phyloP scores from a whole-genome alignment of 2,113 vertebrate genomes.

The Speoplatyrhinus poulsoni region DNA sequence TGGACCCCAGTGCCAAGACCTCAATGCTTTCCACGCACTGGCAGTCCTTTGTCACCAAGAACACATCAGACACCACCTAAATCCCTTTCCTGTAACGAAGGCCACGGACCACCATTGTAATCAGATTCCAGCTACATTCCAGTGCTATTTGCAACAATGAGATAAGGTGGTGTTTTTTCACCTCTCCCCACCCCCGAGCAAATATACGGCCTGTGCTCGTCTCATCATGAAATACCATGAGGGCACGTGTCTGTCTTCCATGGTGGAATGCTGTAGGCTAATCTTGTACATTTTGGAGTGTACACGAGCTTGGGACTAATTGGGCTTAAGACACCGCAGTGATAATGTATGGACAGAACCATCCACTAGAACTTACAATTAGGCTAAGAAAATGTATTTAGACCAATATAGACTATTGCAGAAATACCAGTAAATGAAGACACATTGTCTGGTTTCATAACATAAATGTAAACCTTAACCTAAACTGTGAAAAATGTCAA shows the following conservation, averaged over 20 bases:
- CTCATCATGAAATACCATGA: slow-evolving; percentile 20
- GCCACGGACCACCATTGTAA: slow-evolving; percentile 60
- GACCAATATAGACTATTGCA: too few relatives aligned
- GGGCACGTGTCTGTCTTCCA: slow-evolving; percentile 14
- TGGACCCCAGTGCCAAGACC: slow-evolving; percentile 24
- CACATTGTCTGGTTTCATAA: too few relatives aligned
- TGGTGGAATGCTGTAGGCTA: slow-evolving; percentile 26
- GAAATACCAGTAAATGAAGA: too few relatives aligned
- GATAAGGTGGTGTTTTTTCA: slow-evolving; percentile 47
- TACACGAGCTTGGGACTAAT: slow-evolving; percentile 27
- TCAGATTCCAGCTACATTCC: slow-evolving; percentile 67
- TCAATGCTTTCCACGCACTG: slow-evolving; percentile 47
- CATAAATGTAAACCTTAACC: too few relatives aligned
- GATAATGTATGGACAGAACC: slow-evolving; percentile 1
- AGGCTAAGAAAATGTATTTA: neutral
- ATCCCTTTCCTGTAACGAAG: slow-evolving; percentile 68
- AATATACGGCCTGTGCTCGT: neutral
- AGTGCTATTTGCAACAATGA: slow-evolving; percentile 58
- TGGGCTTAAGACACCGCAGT: neutral
- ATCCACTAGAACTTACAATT: neutral
- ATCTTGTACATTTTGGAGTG: slow-evolving; percentile 17
- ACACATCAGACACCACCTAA: slow-evolving; percentile 59
- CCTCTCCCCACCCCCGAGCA: slow-evolving; percentile 21
- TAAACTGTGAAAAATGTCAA: too few relatives aligned
- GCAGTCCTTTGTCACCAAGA: slow-evolving; percentile 55